phyloP scores from a whole-genome alignment of 2,113 vertebrate genomes.

The Cathartes aura region DNA sequence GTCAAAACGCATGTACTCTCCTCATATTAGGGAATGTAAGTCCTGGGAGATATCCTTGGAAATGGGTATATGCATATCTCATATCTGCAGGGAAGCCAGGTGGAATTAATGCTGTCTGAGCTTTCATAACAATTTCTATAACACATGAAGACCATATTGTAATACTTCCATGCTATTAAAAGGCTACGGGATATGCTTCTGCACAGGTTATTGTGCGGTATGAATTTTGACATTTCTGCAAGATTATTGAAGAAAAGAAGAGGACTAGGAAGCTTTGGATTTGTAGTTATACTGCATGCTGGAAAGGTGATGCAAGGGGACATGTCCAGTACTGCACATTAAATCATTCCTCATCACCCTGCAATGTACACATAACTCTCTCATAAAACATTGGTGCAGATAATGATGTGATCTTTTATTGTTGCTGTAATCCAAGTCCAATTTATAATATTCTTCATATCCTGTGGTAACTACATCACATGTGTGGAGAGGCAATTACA shows the following conservation, averaged over 20 bases:
- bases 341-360: neutral
- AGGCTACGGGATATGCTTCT: neutral
- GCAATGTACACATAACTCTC: neutral
- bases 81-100: neutral
- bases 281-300: neutral
- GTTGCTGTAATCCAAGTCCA: neutral
- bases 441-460: neutral
- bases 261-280: neutral
- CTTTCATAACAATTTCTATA: neutral
- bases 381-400: neutral
- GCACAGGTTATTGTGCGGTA: neutral
- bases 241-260: neutral
- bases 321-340: neutral
- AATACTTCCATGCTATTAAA: neutral
- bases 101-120: neutral
- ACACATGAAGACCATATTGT: neutral
- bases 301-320: neutral
- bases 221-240: neutral
- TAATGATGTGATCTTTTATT: neutral
- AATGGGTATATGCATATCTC: neutral
- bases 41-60: neutral
- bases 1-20: neutral
- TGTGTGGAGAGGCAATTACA: neutral
- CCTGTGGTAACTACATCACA: neutral
- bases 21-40: neutral